Conservation (phyloP, 1,140 invertebrate genomes). For the Drosophila lacertosa region DNA sequence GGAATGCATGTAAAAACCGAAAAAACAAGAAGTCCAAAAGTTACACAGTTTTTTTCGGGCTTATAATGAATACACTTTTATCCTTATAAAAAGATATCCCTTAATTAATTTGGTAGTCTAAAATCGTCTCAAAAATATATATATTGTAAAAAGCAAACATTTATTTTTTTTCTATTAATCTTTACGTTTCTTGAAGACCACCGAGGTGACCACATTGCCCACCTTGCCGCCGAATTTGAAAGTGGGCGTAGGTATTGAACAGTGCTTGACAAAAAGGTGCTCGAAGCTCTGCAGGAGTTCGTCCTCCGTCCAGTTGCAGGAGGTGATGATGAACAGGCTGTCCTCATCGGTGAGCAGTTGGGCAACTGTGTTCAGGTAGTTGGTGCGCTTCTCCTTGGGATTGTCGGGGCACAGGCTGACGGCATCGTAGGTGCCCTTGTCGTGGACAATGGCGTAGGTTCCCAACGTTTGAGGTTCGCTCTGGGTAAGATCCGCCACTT, state of each 20-base stretch:
- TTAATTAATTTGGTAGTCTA: too few species aligned
- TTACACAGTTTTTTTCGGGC: too few species aligned
- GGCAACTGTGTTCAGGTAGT: slow-evolving; percentile 89
- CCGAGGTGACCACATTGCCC: slow-evolving; percentile 90
- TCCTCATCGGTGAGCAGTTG: slow-evolving; percentile 57
- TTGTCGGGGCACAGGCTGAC: slow-evolving; percentile 91
- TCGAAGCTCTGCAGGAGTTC: slow-evolving; percentile 91
- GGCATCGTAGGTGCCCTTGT: slow-evolving; percentile 98
- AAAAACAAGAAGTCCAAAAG: too few species aligned
- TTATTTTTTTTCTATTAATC: slow-evolving; percentile 7
- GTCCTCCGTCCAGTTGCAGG: slow-evolving; percentile 96
- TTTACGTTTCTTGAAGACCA: slow-evolving; percentile 87
- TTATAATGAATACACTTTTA: too few species aligned
- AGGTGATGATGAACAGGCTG: slow-evolving; percentile 92
- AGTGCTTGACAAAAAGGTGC: slow-evolving; percentile 86
- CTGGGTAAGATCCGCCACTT: slow-evolving; percentile 83
- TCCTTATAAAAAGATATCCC: too few species aligned
- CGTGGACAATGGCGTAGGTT: slow-evolving; percentile 89
- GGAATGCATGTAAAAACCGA: too few species aligned
- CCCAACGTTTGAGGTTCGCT: slow-evolving; percentile 47
- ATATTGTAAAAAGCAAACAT: not conserved
- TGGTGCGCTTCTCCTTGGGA: slow-evolving; percentile 86
- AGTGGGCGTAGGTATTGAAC: slow-evolving; percentile 90
- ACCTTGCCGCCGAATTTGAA: slow-evolving; percentile 94
- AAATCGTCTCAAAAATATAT: too few species aligned